A percentile compares a stretch with the other conserved stretches of the same genome.
These are phyloP conservation scores for Lordiphosa fenestrarum DNA, from an alignment of 2,888 invertebrate genomes.

Conservation along the genomic window DNA sequence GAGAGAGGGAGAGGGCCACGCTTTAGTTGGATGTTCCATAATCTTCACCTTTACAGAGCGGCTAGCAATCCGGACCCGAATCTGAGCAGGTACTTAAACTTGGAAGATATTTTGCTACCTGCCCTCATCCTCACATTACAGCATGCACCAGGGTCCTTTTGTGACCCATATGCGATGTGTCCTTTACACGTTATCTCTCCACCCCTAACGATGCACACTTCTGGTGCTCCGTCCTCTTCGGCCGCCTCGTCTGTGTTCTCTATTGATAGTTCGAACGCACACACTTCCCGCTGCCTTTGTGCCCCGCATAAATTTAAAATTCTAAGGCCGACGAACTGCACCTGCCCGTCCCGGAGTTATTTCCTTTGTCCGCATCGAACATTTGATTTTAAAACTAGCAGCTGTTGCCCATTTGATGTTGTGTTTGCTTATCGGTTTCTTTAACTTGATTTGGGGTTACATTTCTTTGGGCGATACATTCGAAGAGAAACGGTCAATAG, in stretches of 20 bases:
- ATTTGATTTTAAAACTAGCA: constrained; percentile 42
- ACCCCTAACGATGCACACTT: constrained; percentile 12
- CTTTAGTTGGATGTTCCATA: constrained; percentile 4
- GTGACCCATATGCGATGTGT: constrained; percentile 7
- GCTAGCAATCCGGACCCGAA: constrained; percentile 18
- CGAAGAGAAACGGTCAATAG: constrained; percentile 7
- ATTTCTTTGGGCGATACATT: neutral
- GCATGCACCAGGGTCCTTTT: constrained; percentile 11
- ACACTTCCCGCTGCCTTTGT: constrained; percentile 27
- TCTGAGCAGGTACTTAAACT: constrained; percentile 28
- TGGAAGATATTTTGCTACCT: neutral
- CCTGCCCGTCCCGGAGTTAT: constrained; percentile 30
- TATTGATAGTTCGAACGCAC: constrained; percentile 38
- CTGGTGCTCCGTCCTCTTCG: constrained; percentile 1
- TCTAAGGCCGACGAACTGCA: constrained; percentile 47
- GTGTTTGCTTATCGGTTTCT: constrained; percentile 9
- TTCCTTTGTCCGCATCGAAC: constrained; percentile 12
- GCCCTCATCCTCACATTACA: constrained; percentile 22
- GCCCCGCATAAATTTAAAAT: constrained; percentile 49
- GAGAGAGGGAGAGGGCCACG: neutral
- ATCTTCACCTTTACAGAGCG: neutral
- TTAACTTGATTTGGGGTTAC: constrained; percentile 11
- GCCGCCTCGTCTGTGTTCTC: constrained; percentile 15
- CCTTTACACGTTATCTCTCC: constrained; percentile 11
- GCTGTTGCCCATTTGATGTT: constrained; percentile 48